These are phyloP conservation scores for Belonocnema kinseyi DNA, from an alignment of 1,140 invertebrate genomes.

Conservation along the genomic window DNA sequence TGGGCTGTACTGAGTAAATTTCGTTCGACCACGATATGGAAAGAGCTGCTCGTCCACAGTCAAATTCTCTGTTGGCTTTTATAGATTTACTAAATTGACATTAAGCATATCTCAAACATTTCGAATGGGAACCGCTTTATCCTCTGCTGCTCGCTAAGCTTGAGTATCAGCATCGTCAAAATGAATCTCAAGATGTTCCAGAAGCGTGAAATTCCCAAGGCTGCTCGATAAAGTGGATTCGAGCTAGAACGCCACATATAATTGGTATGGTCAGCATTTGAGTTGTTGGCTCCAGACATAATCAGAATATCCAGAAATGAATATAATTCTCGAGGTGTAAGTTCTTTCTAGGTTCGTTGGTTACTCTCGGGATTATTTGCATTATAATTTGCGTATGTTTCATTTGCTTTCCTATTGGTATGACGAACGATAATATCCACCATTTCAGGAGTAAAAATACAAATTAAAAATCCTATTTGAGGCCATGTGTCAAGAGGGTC, in stretches of 20 bases:
- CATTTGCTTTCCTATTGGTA: neutral
- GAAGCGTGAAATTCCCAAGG: neutral
- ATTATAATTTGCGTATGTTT: neutral
- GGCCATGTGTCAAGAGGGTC: no score
- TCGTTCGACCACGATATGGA: constrained; percentile 9
- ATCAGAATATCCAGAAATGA: neutral
- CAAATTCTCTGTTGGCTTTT: constrained; percentile 17
- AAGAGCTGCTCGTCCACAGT: constrained; percentile 33
- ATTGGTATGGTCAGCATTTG: neutral
- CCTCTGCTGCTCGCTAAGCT: no score
- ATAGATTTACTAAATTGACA: neutral
- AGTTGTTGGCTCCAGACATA: neutral
- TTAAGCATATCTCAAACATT: neutral
- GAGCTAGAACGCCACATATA: constrained; percentile 3
- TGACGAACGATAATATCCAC: neutral
- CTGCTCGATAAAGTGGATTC: constrained; percentile 5
- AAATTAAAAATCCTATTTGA: no score
- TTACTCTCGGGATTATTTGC: neutral
- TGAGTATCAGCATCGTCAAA: neutral
- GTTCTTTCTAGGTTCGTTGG: neutral
- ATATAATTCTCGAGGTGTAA: neutral
- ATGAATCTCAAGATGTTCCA: neutral
- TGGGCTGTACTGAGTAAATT: constrained; percentile 56
- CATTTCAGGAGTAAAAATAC: no score
- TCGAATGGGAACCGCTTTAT: neutral